phyloP scores from a whole-genome alignment of 2,888 invertebrate genomes.

The Coleophora flavipennella region DNA sequence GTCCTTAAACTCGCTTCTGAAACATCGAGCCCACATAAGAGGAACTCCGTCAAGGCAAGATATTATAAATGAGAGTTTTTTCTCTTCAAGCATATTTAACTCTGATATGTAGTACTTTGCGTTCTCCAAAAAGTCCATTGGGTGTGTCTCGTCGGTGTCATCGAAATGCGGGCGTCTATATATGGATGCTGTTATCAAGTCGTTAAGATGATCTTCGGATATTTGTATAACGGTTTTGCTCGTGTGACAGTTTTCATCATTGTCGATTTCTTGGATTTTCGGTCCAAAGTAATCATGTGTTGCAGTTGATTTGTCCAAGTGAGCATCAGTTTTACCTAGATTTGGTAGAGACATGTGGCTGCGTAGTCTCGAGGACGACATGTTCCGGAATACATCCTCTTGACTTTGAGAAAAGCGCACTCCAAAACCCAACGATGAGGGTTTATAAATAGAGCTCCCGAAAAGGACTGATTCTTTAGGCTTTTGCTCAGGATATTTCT shows the following conservation, averaged over 20 bases:
- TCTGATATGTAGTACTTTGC: conserved; percentile 57
- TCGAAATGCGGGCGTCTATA: conserved; percentile 60
- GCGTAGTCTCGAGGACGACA: conserved; percentile 60
- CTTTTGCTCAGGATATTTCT: conserved; percentile 32
- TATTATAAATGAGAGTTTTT: conserved; percentile 55
- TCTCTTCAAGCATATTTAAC: conserved; percentile 48
- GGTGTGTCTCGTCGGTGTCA: conserved; percentile 55
- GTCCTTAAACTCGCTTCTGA: conserved; percentile 50
- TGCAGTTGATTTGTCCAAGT: conserved; percentile 36
- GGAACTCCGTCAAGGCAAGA: conserved; percentile 62
- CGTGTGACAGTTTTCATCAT: conserved; percentile 33
- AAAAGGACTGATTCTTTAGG: conserved; percentile 38
- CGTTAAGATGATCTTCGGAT: conserved; percentile 44
- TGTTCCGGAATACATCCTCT: conserved; percentile 55
- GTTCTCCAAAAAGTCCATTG: conserved; percentile 61
- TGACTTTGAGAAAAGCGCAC: conserved; percentile 63
- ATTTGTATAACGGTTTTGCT: conserved; percentile 20
- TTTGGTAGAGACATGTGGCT: conserved; percentile 66
- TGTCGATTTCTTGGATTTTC: conserved; percentile 55
- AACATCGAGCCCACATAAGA: conserved; percentile 64
- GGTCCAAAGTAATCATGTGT: conserved; percentile 29
- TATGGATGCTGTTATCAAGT: conserved; percentile 55
- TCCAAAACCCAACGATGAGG: conserved; percentile 55
- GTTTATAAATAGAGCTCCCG: conserved; percentile 51
- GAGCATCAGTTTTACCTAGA: conserved; percentile 47